A percentile compares a stretch with the other conserved stretches of the same genome.
phyloP scores from a whole-genome alignment of 1,140 invertebrate genomes.

The Formica selysi region DNA sequence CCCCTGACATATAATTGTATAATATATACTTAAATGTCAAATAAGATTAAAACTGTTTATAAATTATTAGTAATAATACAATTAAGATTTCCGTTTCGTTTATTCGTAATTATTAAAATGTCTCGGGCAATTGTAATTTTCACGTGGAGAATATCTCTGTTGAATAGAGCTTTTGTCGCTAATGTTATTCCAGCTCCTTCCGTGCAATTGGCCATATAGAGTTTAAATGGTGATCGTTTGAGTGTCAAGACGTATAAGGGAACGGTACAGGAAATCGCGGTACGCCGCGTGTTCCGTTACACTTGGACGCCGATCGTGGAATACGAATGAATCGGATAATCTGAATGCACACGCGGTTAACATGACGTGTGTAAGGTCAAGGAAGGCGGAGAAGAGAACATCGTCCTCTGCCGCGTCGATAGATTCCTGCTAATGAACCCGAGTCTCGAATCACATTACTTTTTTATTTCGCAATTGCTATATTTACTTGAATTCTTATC shows the following conservation, averaged over 20 bases:
- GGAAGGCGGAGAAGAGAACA: conserved; percentile 55
- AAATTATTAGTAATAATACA: background rate
- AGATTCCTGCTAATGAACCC: background rate
- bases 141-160: background rate
- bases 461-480: background rate
- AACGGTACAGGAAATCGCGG: conserved; percentile 37
- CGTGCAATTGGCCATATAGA: background rate
- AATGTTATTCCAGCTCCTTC: background rate
- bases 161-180: background rate
- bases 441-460: background rate
- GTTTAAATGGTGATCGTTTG: conserved; percentile 26
- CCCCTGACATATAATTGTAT: background rate
- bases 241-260: conserved; percentile 35
- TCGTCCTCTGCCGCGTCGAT: background rate
- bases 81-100: background rate
- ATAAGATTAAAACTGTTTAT: background rate
- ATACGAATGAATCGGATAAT: conserved; percentile 66
- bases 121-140: background rate
- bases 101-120: background rate
- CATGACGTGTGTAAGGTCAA: conserved; percentile 69
- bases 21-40: background rate
- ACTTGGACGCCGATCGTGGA: conserved; percentile 41
- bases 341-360: conserved; percentile 23
- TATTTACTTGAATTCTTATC: background rate
- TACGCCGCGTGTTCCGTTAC: conserved; percentile 65